Conservation (phyloP, 2,797 vertebrate genomes). For the Brotogeris chrysoptera region DNA sequence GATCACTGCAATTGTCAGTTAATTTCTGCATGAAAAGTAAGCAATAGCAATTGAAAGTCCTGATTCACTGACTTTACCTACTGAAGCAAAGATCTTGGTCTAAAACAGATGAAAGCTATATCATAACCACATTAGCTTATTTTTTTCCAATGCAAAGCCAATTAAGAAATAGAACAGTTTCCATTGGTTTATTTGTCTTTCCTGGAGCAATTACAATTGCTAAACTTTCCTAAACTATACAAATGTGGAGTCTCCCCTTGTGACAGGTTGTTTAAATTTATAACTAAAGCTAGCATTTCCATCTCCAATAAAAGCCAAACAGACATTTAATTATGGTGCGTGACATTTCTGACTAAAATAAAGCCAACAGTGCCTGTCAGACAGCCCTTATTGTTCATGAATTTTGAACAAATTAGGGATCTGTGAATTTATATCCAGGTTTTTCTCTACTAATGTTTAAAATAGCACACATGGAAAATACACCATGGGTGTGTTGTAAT, state of each 20-base stretch:
- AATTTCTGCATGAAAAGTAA: constrained; percentile 21
- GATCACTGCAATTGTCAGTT: background rate
- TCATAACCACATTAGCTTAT: constrained; percentile 46
- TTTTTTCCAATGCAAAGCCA: constrained; percentile 44
- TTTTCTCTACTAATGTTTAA: constrained; percentile 79
- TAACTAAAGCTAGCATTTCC: constrained; percentile 70
- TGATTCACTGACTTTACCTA: background rate
- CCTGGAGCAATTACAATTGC: constrained; percentile 71
- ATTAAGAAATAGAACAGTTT: constrained; percentile 69
- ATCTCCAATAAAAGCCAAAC: constrained; percentile 72
- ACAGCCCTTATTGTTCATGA: constrained; percentile 69
- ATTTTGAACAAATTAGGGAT: constrained; percentile 78
- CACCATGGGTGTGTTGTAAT: constrained; percentile 71
- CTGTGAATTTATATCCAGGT: constrained; percentile 80
- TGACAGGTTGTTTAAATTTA: constrained; percentile 79
- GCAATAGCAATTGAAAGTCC: background rate
- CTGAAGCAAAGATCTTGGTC: constrained; percentile 14
- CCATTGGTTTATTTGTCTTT: constrained; percentile 76
- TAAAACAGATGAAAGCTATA: constrained; percentile 45
- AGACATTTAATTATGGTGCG: constrained; percentile 73
- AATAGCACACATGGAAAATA: constrained; percentile 82
- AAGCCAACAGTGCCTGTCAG: constrained; percentile 81
- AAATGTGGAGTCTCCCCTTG: constrained; percentile 65
- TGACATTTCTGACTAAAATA: constrained; percentile 82
- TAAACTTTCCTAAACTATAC: constrained; percentile 66